Base-by-base conservation (phyloP, 2,888 invertebrate genomes). In the Esperia sulphurella region DNA sequence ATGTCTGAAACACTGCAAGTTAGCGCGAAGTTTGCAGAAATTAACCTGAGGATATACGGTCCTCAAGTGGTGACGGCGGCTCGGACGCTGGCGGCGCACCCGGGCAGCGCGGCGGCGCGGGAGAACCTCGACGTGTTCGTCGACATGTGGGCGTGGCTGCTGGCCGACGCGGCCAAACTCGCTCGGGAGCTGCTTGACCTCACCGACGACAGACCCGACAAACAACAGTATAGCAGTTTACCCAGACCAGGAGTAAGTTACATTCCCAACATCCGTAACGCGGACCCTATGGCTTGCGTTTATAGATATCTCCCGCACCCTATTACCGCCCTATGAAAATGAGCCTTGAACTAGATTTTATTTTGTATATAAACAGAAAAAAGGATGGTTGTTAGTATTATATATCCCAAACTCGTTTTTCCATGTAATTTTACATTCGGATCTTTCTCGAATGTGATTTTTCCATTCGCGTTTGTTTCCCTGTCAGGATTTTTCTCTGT, bases 101-200 rank as follows among this genome's bases (percentile, higher is more conserved):
- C 98, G 6, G 94, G 94, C 54, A 98, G 98, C 79, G 95, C 98
- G 81, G 98, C 98, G 59, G 97, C 98, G 57, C 94, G 97, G 72
- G 99, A 99, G 79, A 99, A 99, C 90, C 92, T 98, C 46, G 98
- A 98, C 87, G 97, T 97, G 58, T 97, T 97, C 77, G 93, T 96
- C 30, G 97, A 97, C 71, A 96, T 97, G 95, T 98, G 98, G 95
- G 96, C 97, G 71, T 96, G 97, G 91, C 91, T 98, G 52, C 94
- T 97, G 64, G 94, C 95, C 14, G 98, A 98, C 78, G 95, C 98
- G n/a, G 95, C 96, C 46, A 92, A 95, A 21, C 93, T 98, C 53
- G 96, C 97, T 35, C 95, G 96, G 74, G 97, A 98, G 74, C 94
- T 98, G 44, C 92, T 96, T 71, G 93, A 97, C 85, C 88, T 94